Conservation (phyloP, 2,888 invertebrate genomes). For the Candidula unifasciata region DNA sequence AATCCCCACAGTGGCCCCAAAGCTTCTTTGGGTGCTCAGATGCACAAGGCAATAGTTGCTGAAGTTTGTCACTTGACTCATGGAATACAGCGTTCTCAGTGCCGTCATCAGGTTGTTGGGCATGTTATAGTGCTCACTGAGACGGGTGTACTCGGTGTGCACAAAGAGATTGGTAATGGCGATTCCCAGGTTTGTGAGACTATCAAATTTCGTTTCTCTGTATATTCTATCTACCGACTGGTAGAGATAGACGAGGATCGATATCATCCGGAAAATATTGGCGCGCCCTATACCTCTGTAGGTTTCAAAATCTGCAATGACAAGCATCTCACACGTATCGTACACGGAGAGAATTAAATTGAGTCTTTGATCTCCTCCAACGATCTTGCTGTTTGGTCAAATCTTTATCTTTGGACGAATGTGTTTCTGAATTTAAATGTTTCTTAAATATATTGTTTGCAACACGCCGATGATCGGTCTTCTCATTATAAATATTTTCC, state of each 20-base stretch:
- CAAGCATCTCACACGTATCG: constrained; percentile 23
- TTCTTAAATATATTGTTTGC: no score
- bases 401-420: background rate
- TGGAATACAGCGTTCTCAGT: background rate
- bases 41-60: constrained; percentile 5
- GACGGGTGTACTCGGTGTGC: background rate
- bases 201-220: background rate
- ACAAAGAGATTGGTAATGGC: background rate
- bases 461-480: no score
- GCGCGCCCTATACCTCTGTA: constrained; percentile 24
- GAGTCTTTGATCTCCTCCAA: background rate
- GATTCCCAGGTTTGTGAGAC: background rate
- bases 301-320: constrained; percentile 12
- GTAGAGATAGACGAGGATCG: background rate
- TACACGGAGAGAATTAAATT: constrained; percentile 10
- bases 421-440: background rate
- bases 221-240: constrained; percentile 8
- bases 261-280: background rate
- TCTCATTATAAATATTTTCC: no score
- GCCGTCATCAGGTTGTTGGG: background rate
- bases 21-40: constrained; percentile 25
- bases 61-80: background rate
- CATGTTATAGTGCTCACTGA: constrained; percentile 1
- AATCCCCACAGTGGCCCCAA: background rate
- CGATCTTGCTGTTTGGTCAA: background rate